A percentile compares a stretch with the other conserved stretches of the same genome.
Conservation (phyloP, 2,888 invertebrate species). For the Isoperla grammatica region DNA sequence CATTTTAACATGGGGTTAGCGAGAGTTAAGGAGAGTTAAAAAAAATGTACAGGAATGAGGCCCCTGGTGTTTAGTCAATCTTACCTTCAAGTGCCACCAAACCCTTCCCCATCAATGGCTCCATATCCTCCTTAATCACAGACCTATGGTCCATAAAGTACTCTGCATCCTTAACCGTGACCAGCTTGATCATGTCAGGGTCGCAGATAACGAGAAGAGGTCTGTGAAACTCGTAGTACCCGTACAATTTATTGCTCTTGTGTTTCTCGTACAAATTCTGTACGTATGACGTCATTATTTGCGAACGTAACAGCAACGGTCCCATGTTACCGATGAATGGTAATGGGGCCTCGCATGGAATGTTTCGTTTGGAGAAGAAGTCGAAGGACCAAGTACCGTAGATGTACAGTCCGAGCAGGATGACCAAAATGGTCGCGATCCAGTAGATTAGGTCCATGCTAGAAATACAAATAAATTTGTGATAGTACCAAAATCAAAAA, state of each 20-base stretch:
- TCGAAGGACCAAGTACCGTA: conserved; percentile 21
- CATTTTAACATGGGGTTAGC: too few species aligned
- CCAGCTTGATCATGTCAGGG: conserved; percentile 49
- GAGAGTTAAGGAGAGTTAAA: too few species aligned
- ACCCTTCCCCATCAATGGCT: conserved; percentile 49
- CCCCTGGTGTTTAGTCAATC: too few species aligned
- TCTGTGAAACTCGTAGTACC: conserved; percentile 35
- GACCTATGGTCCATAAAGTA: conserved; percentile 49
- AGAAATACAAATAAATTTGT: too few species aligned
- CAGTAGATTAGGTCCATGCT: too few species aligned
- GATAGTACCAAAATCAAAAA: too few species aligned
- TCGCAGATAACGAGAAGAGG: conserved; percentile 48
- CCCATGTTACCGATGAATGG: conserved; percentile 44
- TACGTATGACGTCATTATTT: neutral
- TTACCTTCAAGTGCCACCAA: conserved; percentile 46
- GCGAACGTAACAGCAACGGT: conserved; percentile 40
- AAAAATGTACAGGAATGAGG: too few species aligned
- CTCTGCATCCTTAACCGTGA: conserved; percentile 54
- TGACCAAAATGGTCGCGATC: neutral
- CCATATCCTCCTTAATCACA: conserved; percentile 42
- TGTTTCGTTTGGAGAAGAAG: conserved; percentile 1
- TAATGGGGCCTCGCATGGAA: conserved; percentile 33
- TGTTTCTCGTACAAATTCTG: neutral
- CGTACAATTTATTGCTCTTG: conserved; percentile 5
- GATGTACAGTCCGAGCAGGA: conserved; percentile 6